phyloP scores from a whole-genome alignment of 64 coral and sea anemone species.

The Dendronephthya gigantea region DNA sequence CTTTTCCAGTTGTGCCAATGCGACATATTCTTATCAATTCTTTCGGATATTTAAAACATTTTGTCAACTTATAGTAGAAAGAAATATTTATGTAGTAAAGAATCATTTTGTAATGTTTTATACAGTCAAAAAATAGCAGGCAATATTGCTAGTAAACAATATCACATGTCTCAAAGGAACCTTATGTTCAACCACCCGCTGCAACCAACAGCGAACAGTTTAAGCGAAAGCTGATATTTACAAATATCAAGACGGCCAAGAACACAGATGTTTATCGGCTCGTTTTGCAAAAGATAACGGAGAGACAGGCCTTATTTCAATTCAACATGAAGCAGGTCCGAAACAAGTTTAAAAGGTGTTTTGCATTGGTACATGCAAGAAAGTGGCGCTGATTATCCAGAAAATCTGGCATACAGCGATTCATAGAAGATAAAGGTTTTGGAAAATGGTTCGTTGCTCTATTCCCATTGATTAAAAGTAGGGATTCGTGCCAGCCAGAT shows the following conservation, averaged over 20 bases:
- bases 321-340: not conserved
- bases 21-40: too few species aligned
- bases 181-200: too few species aligned
- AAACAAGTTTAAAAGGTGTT: not conserved
- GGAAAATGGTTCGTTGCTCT: not conserved
- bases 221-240: not conserved
- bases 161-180: too few species aligned
- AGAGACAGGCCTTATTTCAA: not conserved
- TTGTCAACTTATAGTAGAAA: too few species aligned
- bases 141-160: too few species aligned
- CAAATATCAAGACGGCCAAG: not conserved
- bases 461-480: not conserved
- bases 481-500: not conserved
- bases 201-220: not conserved
- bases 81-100: too few species aligned
- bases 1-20: too few species aligned
- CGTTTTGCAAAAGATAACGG: not conserved
- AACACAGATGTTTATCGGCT: not conserved
- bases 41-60: too few species aligned
- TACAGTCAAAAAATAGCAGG: too few species aligned
- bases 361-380: not conserved
- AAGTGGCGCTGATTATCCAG: not conserved
- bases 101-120: too few species aligned
- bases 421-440: not conserved
- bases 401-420: not conserved